A percentile compares a stretch with the other conserved stretches of the same genome.
Conservation (phyloP, 2,113 vertebrate genomes). For the Pedetes capensis region DNA sequence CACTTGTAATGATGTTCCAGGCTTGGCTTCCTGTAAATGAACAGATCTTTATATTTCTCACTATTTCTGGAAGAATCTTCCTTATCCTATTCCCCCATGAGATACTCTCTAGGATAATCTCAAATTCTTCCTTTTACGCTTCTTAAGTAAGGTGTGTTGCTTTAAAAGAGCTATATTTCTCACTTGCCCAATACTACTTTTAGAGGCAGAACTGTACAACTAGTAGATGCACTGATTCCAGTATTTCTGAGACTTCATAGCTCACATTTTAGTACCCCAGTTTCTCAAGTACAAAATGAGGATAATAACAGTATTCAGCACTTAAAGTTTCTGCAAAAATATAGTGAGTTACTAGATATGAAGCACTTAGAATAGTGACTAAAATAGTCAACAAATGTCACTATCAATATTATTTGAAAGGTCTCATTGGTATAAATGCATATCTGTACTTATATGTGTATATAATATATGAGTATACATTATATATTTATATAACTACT, state of each 20-base stretch:
- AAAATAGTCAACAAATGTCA: background rate
- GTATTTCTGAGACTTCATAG: background rate
- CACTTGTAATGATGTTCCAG: background rate
- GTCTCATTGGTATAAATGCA: background rate
- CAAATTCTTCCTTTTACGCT: background rate
- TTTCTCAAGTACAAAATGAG: slow-evolving; percentile 7
- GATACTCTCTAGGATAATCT: background rate
- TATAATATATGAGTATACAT: no score
- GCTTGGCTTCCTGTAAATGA: slow-evolving; percentile 20
- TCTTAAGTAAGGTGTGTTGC: background rate
- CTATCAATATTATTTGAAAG: slow-evolving; percentile 2
- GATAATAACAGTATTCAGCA: background rate
- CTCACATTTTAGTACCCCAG: background rate
- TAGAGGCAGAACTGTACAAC: background rate
- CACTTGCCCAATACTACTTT: background rate
- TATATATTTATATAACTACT: no score
- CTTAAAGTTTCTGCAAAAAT: background rate
- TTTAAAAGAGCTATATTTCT: background rate
- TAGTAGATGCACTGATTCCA: background rate
- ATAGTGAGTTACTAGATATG: background rate
- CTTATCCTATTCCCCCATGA: background rate
- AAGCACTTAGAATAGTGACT: background rate
- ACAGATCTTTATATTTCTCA: slow-evolving; percentile 26
- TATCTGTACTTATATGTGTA: no score
- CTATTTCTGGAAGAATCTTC: slow-evolving; percentile 26